Evolutionary conservation across 53 echinoderm and acorn worm species (phyloP), one percentile per base, ranked within the genome.

Genomic region (Henricia sp.): DNA sequence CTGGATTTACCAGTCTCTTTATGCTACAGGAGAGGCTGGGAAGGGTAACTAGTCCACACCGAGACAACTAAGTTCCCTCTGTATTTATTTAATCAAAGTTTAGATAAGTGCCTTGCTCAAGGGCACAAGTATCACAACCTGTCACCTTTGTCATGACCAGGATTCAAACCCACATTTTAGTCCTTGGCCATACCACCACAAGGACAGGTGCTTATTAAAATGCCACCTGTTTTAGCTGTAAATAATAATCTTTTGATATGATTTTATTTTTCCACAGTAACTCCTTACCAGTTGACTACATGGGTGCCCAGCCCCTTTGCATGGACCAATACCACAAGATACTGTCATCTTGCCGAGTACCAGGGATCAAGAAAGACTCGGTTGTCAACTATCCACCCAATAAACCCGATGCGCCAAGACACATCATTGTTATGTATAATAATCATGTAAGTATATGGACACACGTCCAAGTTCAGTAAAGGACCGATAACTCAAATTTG

Each of bases 281-380:
- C 82, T 83, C 91, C 0, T 75, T 99, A 60, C 90, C 92, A 27
- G 92, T 99, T 2, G 99, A 99, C 42, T 86, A 88, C 88, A 92
- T 90, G 84, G 91, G 92, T 42, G 91, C 91, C 3, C 92, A 94
- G 56, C 94, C 94, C 5, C 43, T 99, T 3, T 99, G 99, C 66
- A 99, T 99, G 99, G 91, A 94, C 82, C 99, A 99, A 66, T 99
- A 95, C 89, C 88, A 99, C 72, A 94, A 92, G 74, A 84, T 99
- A 26, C 74, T 99, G 30, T 92, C 99, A 4, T 88, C 99, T 0
- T 99, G 99, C 43, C 76, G 99, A 11, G 84, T 99, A 27, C 99
- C 99, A n/a, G 99, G 99, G 6, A 72, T 77, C 17, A 94, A 91
- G 86, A 90, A 83, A 38, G 99, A 97, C 36, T 77, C 82, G 6